These are phyloP conservation scores for Adelges cooleyi DNA, from an alignment of 1,140 invertebrate genomes.

Conservation along the genomic window DNA sequence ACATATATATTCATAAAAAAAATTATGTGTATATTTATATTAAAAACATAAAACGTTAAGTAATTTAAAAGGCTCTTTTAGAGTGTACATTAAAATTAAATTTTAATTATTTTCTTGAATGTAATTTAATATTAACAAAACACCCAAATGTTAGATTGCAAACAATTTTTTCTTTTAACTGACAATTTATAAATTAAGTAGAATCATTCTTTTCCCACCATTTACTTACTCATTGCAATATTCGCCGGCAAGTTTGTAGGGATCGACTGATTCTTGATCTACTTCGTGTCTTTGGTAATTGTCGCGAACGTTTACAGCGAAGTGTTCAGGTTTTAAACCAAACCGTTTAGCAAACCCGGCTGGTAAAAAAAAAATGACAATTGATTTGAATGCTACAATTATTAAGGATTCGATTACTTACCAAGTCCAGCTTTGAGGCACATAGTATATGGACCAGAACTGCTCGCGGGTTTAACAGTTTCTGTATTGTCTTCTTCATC, in stretches of 20 bases:
- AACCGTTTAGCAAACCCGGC: constrained; percentile 78
- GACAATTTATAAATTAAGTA: no score
- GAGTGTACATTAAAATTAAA: no score
- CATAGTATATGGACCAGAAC: constrained; percentile 75
- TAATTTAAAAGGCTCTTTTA: no score
- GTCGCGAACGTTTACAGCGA: constrained; percentile 91
- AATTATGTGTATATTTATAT: background rate
- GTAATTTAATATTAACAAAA: background rate
- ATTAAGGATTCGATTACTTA: constrained; percentile 35
- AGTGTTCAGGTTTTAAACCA: constrained; percentile 89
- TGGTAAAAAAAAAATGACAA: constrained; percentile 31
- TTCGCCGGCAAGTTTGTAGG: constrained; percentile 65
- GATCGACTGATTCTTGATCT: constrained; percentile 74
- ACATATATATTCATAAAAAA: background rate
- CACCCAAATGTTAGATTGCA: background rate
- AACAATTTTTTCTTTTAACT: constrained; percentile 11
- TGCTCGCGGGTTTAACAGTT: constrained; percentile 68
- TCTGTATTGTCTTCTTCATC: constrained; percentile 42
- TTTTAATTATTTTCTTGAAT: no score
- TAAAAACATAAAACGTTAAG: no score
- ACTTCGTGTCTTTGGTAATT: constrained; percentile 96
- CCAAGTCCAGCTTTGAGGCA: constrained; percentile 75
- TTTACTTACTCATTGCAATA: constrained; percentile 40
- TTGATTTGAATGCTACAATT: no score
- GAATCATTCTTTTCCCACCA: no score